Evolutionary conservation across 2,797 vertebrate species (phyloP).

Genomic region (Onychomys leucogaster): DNA sequence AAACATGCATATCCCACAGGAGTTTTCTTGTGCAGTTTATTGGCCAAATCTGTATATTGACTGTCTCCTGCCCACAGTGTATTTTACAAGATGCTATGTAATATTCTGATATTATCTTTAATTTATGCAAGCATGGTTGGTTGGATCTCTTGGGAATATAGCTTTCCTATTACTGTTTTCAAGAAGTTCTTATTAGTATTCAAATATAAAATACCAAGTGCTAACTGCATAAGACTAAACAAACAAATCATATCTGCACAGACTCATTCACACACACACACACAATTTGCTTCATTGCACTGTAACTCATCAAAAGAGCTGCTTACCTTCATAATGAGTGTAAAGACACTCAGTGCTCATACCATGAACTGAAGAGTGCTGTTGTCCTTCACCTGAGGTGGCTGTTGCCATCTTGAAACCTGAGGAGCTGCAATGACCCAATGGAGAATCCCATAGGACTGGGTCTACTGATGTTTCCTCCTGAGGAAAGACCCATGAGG

Average conservation of each 20-base stretch:
- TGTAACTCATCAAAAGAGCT: background rate
- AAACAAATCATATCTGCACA: background rate
- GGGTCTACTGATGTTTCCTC: background rate
- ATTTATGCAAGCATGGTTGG: background rate
- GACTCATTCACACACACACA: background rate
- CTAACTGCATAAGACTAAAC: slow-evolving; percentile 5
- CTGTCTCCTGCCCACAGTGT: background rate
- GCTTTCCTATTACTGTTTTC: background rate
- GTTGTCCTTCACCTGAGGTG: background rate
- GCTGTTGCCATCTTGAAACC: background rate
- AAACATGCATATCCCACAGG: too few species aligned
- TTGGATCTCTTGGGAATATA: background rate
- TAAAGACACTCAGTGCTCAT: background rate
- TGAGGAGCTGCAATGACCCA: background rate
- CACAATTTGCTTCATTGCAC: background rate
- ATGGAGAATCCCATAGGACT: background rate
- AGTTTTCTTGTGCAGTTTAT: background rate
- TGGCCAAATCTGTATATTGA: background rate
- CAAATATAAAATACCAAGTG: background rate
- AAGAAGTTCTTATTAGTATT: background rate
- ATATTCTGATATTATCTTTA: background rate
- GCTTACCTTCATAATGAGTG: background rate
- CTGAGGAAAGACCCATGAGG: background rate
- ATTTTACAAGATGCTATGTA: background rate
- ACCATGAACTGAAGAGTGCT: background rate